Percentiles rank a stretch among this genome's conserved stretches.
Conservation (phyloP, 2,888 invertebrate species). For the Tachina lurida region DNA sequence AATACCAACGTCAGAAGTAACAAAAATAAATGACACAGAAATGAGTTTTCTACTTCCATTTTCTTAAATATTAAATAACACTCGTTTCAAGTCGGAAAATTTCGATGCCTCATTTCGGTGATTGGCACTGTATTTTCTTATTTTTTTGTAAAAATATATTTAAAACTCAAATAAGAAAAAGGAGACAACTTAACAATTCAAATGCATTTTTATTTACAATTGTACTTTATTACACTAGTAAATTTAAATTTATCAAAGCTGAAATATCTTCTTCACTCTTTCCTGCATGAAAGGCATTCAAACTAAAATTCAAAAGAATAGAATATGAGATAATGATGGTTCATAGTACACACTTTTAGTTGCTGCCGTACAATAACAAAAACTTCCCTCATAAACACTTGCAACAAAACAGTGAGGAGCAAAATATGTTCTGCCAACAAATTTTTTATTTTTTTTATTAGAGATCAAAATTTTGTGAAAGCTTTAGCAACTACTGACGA, state of each 20-base stretch:
- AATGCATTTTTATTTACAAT: constrained; percentile 51
- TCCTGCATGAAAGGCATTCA: constrained; percentile 8
- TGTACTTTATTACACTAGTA: constrained; percentile 44
- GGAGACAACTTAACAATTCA: constrained; percentile 16
- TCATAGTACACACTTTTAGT: constrained; percentile 57
- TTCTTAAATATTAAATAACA: neutral
- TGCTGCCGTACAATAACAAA: constrained; percentile 38
- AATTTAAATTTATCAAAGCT: constrained; percentile 59
- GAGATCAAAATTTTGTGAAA: no score
- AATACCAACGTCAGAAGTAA: no score
- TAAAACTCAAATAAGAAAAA: neutral
- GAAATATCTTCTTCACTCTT: constrained; percentile 25
- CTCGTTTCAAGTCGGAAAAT: no score
- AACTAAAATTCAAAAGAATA: constrained; percentile 35
- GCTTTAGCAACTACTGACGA: no score
- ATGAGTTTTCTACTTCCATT: neutral
- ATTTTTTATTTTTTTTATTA: no score
- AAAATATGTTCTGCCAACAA: neutral
- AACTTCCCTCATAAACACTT: constrained; percentile 34
- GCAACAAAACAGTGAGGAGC: constrained; percentile 22
- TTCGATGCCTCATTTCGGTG: neutral
- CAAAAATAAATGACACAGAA: no score
- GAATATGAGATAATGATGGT: constrained; percentile 61
- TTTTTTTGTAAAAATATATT: neutral
- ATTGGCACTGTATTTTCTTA: neutral